Percentiles rank a stretch among this genome's conserved stretches.
Evolutionary conservation across 23 tunicate genomes (phyloP).

Genomic region (Botrylloides violaceus): DNA sequence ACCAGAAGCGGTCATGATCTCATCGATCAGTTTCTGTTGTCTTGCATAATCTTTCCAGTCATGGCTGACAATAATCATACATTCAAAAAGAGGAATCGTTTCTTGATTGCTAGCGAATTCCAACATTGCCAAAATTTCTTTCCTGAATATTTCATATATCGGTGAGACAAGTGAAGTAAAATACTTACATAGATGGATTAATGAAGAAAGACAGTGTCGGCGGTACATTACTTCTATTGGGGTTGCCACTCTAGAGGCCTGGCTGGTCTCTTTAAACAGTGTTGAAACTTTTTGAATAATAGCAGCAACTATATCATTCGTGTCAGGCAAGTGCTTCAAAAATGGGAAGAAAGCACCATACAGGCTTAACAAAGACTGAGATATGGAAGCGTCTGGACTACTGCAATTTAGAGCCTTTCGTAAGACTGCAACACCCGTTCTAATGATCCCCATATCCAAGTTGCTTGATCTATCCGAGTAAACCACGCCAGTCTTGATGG

Average conservation of each 20-base stretch:
- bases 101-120: slow-evolving; percentile 11
- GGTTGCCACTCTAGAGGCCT: neutral
- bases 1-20: slow-evolving; percentile 33
- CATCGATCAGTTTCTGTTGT: slow-evolving; percentile 33
- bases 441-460: neutral
- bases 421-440: neutral
- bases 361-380: slow-evolving; percentile 4
- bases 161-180: neutral
- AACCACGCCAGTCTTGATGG: neutral
- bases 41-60: slow-evolving; percentile 59
- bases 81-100: slow-evolving; percentile 46
- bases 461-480: neutral
- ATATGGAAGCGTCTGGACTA: neutral
- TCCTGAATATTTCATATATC: neutral
- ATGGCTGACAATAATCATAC: slow-evolving; percentile 39
- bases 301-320: neutral
- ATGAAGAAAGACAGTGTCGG: slow-evolving; percentile 13
- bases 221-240: neutral
- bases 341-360: slow-evolving; percentile 5
- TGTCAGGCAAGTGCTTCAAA: neutral
- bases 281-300: neutral
- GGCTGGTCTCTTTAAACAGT: neutral
- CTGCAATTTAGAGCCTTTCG: neutral
- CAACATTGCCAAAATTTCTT: neutral
- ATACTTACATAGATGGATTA: slow-evolving; percentile 6